Percentiles rank a stretch among this genome's conserved stretches.
Conservation (phyloP, 2,113 vertebrate genomes). For the Festucalex cinctus region DNA sequence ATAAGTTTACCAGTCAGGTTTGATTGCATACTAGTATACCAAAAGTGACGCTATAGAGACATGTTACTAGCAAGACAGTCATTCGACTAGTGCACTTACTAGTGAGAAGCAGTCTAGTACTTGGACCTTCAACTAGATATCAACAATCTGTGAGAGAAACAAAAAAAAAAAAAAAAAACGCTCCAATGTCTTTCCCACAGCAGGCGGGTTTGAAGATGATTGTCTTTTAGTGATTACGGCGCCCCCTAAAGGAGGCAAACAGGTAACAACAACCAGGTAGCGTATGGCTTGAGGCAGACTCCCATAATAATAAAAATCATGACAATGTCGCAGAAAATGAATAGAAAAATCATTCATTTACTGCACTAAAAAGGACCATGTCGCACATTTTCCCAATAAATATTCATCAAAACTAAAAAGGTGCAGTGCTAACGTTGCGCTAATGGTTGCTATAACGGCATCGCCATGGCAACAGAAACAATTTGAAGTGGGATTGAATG, state of each 20-base stretch:
- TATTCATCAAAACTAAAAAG: conserved; percentile 42
- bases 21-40: not conserved
- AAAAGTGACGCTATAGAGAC: not conserved
- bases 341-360: not conserved
- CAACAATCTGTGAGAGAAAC: not conserved
- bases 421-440: not conserved
- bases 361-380: not conserved
- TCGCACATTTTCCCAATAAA: not conserved
- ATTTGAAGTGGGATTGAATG: not conserved
- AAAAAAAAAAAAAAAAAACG: not conserved
- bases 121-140: not conserved
- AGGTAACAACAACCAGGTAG: not conserved
- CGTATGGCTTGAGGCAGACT: conserved; percentile 2
- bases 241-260: conserved; percentile 34
- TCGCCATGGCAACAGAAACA: not conserved
- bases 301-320: not conserved
- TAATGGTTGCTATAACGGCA: not conserved
- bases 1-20: not conserved
- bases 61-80: not conserved
- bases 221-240: conserved; percentile 67
- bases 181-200: not conserved
- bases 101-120: not conserved
- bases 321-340: not conserved
- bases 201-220: conserved; percentile 52
- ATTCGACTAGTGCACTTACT: not conserved